Base-by-base conservation (phyloP, 2,113 vertebrate species). In the Petromus typicus region DNA sequence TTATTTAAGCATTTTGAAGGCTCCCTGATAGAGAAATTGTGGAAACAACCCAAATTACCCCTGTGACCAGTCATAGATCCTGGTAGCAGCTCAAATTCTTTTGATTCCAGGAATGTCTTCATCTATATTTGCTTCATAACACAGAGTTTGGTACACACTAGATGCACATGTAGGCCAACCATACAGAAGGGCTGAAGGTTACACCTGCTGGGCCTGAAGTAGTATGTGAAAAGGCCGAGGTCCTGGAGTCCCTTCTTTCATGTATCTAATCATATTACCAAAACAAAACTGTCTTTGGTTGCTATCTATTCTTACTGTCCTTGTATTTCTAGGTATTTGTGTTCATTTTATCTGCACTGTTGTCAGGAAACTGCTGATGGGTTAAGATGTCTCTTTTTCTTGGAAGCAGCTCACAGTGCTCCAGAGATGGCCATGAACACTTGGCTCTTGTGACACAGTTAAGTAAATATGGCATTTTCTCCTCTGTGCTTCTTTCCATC, bases 1-100 rank as follows among this genome's bases (percentile, higher is more conserved):
- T 92, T 86, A 32, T 25, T 88, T 71, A 14, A 23, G 5, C 27
- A 23, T 51, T 76, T 32, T 45, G 79, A 3, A 86, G 34, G 22
- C 40, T 76, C 27, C 11, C 25, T 90, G 14, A 54, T 23, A 76
- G 76, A 64, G 57, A 37, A 13, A 43, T 6, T 90, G 1, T 89
- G 45, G 67, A 56, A 61, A 96, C 32, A 91, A 80, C 22, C 13
- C 61, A 76, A 59, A 16, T 89, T 96, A 87, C 12, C 91, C 23
- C 57, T 85, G 27, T 37, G 34, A 73, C 34, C 10, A 25, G n/a
- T 56, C 75, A 56, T 4, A 83, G 27, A 34, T 75, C 27, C 34
- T 13, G 67, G 3, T 67, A 90, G 76, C 7, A 91, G 14, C 20
- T 14, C 57, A 61, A 73, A 32, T 2, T 27, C 25, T 30, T 85